Conservation (phyloP, 2,888 invertebrate genomes). For the Agriotes lineatus region DNA sequence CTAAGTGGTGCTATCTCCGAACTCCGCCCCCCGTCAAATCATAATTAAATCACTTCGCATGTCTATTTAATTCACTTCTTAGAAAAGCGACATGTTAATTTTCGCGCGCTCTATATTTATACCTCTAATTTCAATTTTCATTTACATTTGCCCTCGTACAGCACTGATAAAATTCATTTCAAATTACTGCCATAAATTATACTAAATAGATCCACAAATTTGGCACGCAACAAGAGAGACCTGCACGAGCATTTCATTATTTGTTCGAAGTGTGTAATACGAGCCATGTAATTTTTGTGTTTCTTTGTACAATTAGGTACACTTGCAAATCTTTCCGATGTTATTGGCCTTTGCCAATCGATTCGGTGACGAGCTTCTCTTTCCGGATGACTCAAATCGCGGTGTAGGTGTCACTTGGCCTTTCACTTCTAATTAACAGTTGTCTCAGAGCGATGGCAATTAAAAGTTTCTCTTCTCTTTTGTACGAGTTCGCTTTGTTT, state of each 20-base stretch:
- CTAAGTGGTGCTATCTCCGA: neutral
- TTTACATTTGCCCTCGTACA: constrained; percentile 34
- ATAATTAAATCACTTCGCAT: constrained; percentile 41
- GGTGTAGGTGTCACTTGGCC: constrained; percentile 13
- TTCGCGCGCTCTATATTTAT: constrained; percentile 40
- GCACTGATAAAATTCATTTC: constrained; percentile 33
- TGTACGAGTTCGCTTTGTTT: neutral
- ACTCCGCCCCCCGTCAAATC: constrained; percentile 21
- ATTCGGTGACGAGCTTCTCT: neutral
- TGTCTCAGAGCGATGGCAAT: constrained; percentile 6
- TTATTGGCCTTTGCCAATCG: neutral
- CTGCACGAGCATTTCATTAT: constrained; percentile 11
- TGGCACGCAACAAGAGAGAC: constrained; percentile 35
- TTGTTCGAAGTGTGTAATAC: constrained; percentile 6
- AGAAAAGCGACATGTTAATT: constrained; percentile 37
- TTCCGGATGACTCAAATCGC: neutral
- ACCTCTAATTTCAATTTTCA: constrained; percentile 45
- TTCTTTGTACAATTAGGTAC: neutral
- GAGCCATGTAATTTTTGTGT: neutral
- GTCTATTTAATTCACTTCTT: constrained; percentile 42
- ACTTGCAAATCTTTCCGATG: neutral
- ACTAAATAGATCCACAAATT: constrained; percentile 38
- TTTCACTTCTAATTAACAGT: constrained; percentile 19
- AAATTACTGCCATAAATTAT: constrained; percentile 36
- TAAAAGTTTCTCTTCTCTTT: constrained; percentile 17